Evolutionary conservation across 2,113 vertebrate species (phyloP), one percentile per base, ranked within the genome.

Genomic region (Bubalus kerabau): DNA sequence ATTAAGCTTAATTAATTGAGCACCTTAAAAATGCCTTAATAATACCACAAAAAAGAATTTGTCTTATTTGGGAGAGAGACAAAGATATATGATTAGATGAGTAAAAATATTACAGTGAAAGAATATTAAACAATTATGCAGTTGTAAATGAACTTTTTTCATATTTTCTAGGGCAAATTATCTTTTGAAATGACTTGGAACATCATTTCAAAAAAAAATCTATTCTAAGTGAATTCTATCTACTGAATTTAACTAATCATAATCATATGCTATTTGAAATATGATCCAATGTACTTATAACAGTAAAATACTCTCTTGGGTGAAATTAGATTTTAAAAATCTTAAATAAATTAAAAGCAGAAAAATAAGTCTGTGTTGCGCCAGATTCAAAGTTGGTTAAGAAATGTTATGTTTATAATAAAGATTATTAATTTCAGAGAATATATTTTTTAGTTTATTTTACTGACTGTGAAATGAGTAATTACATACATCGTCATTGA

Each of bases 31-130:
- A 91, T 62, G 43, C 15, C 14, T 50, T 56, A 90, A 15, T 24
- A 81, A 85, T 40, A 74, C 15, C 28, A 64, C 32, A 46, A 48
- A 82, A 56, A 93, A 81, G 0, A 85, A 30, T 80, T 74, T 81
- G 30, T n/a, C 94, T 97, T 95, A 91, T 96, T 96, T 96, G 80
- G 90, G 24, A 95, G 26, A 91, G 2, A 93, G 91, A 89, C 52
- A 97, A 97, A 95, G 23, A 67, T 40, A 24, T 8, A 9, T 30
- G 48, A 8, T 71, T 88, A 81, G 40, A 59, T 91, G 14, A 32
- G 15, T 74, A 93, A 92, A 50, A 57, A 78, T 24, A 16, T 60
- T 64, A 46, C 93, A 87, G 21, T 64, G 16, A 93, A 92, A 50
- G 24, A 64, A 78, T 88, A 43, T 67, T 95, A 59, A 94, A 83